Conservation (phyloP, 1,140 invertebrate genomes). For the Yoshiicerus persimilis region DNA sequence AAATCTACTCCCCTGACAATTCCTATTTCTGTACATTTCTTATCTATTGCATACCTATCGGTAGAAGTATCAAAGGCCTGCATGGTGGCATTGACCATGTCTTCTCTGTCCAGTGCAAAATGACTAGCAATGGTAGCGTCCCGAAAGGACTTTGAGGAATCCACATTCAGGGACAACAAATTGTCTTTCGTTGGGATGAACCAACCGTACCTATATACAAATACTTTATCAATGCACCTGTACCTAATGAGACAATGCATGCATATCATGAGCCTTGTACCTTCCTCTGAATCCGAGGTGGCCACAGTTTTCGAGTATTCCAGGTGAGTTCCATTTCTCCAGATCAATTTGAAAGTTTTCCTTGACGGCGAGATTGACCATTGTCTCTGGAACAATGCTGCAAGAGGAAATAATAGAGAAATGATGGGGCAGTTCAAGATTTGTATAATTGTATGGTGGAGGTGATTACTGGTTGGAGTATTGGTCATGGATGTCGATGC, state of each 20-base stretch:
- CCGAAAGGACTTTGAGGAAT: slow-evolving; percentile 52
- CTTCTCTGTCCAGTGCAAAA: slow-evolving; percentile 25
- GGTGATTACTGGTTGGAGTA: not conserved
- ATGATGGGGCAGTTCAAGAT: not conserved
- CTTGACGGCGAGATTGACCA: slow-evolving; percentile 74
- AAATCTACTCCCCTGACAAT: no score
- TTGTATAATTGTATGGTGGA: not conserved
- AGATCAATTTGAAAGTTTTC: slow-evolving; percentile 64
- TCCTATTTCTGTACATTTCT: no score
- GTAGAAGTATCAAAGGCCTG: slow-evolving; percentile 23
- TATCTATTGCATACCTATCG: no score
- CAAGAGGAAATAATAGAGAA: slow-evolving; percentile 33
- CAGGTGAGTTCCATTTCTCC: slow-evolving; percentile 52
- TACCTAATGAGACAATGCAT: no score
- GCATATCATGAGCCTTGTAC: slow-evolving; percentile 43
- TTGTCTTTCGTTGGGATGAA: slow-evolving; percentile 61
- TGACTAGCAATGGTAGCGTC: slow-evolving; percentile 39
- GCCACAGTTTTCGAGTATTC: slow-evolving; percentile 62
- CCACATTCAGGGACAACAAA: slow-evolving; percentile 43
- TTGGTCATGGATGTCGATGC: not conserved
- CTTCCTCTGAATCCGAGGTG: slow-evolving; percentile 62
- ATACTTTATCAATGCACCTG: no score
- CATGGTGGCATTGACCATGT: not conserved
- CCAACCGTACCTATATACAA: slow-evolving; percentile 66
- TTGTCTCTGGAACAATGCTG: slow-evolving; percentile 57